A percentile compares a stretch with the other conserved stretches of the same genome.
Conservation (phyloP, 2,888 invertebrate species). For the Drosophila robusta region DNA sequence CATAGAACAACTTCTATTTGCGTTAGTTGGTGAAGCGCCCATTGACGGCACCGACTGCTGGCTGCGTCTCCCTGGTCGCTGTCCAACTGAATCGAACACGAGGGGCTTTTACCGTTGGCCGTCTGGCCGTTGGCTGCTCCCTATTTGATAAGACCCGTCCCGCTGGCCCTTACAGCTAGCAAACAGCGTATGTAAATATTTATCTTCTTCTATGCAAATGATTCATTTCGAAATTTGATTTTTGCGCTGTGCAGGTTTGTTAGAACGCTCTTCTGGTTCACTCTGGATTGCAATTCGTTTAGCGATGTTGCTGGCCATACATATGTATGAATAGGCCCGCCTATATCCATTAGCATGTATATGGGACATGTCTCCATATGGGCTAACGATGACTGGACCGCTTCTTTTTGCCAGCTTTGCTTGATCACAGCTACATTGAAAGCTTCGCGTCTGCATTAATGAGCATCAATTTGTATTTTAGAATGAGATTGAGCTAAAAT, state of each 20-base stretch:
- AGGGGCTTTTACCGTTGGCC: slow-evolving; percentile 38
- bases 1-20: slow-evolving; percentile 44
- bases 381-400: slow-evolving; percentile 54
- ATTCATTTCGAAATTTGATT: slow-evolving; percentile 42
- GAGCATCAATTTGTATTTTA: slow-evolving; percentile 34
- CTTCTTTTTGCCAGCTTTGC: slow-evolving; percentile 1
- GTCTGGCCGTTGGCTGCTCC: slow-evolving; percentile 24
- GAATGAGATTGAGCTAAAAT: slow-evolving; percentile 21
- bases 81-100: slow-evolving; percentile 37
- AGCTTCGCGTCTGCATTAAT: slow-evolving; percentile 28
- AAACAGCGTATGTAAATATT: slow-evolving; percentile 68
- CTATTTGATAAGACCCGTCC: slow-evolving; percentile 39
- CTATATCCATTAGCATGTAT: slow-evolving; percentile 3
- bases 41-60: too few relatives aligned
- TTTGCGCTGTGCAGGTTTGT: slow-evolving; percentile 19
- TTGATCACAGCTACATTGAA: slow-evolving; percentile 25
- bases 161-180: slow-evolving; percentile 14
- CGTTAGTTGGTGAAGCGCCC: slow-evolving; percentile 15
- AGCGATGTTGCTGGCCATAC: slow-evolving; percentile 8
- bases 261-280: neutral
- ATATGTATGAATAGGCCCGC: neutral
- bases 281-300: slow-evolving; percentile 30
- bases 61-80: slow-evolving; percentile 4
- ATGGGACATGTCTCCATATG: slow-evolving; percentile 28
- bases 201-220: slow-evolving; percentile 73